Base-by-base conservation (phyloP, 2,888 invertebrate species). In the Pycnomerus fuliginosus region DNA sequence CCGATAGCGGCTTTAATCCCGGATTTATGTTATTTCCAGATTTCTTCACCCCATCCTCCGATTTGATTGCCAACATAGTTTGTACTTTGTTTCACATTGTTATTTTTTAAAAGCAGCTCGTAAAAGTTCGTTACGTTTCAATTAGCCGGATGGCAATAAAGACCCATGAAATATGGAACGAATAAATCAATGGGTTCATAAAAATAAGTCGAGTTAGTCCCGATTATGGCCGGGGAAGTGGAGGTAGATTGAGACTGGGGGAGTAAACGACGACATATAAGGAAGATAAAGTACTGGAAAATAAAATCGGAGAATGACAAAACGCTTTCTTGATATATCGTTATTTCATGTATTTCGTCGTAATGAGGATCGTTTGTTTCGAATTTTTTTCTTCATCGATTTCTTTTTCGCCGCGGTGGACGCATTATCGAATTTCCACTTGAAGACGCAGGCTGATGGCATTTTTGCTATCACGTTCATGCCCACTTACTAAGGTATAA, bases 21-120 rank as follows among this genome's bases (percentile, higher is more conserved):
- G 65, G 71, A 72, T 72, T 72, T 72, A 71, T 71, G 71, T 68
- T 67, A 68, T 70, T 70, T 67, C 68, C 61, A 58, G 62, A 61
- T 64, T 65, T 64, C 50, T 53, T 50, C 52, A 45, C 54, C 49
- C 52, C 40, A 47, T 43, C 37, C 44, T 17, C 20, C 43, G 40
- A 36, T 44, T 38, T 48, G 53, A 51, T 51, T 48, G 44, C 49
- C 43, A 37, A 37, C 37, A 45, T 46, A 44, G 45, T 45, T 50
- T 41, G 22, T 12, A 44, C 34, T 36, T 37, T 37, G 37, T 44
- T 27, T 32, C 39, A 14, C 23, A 36, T 33, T 31, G 35, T 41
- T 16, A 17, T 14, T 41, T 34, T 30, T 30, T 8, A 30, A 12
- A 20, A 20, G 7, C 5, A 20, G 22, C 7, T 7, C 7, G 5